Percentiles rank a stretch among this genome's conserved stretches.
Evolutionary conservation across 2,888 invertebrate species (phyloP).

Genomic region (Nasonia oneida): DNA sequence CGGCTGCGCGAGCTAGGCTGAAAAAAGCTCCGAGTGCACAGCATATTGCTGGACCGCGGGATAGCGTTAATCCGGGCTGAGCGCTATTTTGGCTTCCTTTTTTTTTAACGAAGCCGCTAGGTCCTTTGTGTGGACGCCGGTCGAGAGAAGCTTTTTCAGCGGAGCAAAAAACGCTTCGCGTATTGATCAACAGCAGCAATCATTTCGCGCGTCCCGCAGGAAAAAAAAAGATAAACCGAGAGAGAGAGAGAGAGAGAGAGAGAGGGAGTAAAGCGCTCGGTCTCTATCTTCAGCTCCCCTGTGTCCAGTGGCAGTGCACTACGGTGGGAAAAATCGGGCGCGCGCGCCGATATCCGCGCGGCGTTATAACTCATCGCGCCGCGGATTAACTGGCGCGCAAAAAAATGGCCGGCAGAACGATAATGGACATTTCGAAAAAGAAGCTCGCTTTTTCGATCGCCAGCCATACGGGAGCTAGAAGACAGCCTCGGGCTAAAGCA

Average conservation of each 20-base stretch:
- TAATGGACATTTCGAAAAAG: background rate
- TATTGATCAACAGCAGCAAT: background rate
- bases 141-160: background rate
- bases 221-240: background rate
- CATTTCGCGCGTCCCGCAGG: background rate
- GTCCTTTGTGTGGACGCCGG: background rate
- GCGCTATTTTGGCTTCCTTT: background rate
- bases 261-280: background rate
- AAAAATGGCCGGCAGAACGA: background rate
- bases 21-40: background rate
- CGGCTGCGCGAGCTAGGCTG: background rate
- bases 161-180: background rate
- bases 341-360: background rate
- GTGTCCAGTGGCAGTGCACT: background rate
- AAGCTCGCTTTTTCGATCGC: too few relatives aligned
- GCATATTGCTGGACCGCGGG: background rate
- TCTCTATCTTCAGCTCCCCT: background rate
- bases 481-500: constrained; percentile 54
- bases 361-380: background rate
- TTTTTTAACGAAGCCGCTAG: background rate
- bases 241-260: too few relatives aligned
- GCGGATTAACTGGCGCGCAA: background rate
- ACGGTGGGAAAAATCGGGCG: background rate
- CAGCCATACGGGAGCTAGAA: background rate
- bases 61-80: background rate